Evolutionary conservation across 2,888 invertebrate species (phyloP), one percentile per base, ranked within the genome.

Genomic region (Habrosyne pyritoides): DNA sequence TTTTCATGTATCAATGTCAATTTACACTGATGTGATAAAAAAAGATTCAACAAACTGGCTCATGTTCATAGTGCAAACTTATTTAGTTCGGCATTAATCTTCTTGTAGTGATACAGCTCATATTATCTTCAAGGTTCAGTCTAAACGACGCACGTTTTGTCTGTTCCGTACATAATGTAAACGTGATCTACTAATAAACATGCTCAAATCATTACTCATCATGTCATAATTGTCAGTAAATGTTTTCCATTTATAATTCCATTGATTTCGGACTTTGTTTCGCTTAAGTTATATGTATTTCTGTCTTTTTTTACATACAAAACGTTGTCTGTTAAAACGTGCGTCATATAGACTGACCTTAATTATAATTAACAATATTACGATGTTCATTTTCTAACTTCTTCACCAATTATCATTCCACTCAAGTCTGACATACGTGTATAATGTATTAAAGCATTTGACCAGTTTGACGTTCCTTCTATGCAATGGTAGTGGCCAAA

Each of bases 401-500:
- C 18, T 42, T 42, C 42, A 18, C 14, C 14, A 18, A 42, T 42
- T 18, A 18, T 49, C 28, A 1, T 49, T 49, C 26, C 7, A 21
- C 52, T 48, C 55, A 57, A 61, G 57, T 62, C 53, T 26, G 8
- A 24, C 48, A 28, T 28, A 50, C 50, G 21, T 8, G 12, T 12
- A 50, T 1, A 18, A 6, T n/a, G n/a, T n/a, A n/a, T 42, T 21
- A 53, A 58, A 46, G 36, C 48, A 24, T 52, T 30, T 10, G 48
- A 47, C 36, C 8, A 47, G 2, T 28, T 49, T 21, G 53, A 33
- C 14, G 57, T 24, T 7, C 59, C 21, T n/a, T n/a, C 46, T 69
- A 78, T 79, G 30, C 42, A 42, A 73, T 63, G 10, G 67, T 69
- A 12, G 80, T 72, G 56, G 94, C 93, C 21, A 95, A 82, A 53